Base-by-base conservation (phyloP, 2,797 vertebrate genomes). In the Cyprinodon diabolis region DNA sequence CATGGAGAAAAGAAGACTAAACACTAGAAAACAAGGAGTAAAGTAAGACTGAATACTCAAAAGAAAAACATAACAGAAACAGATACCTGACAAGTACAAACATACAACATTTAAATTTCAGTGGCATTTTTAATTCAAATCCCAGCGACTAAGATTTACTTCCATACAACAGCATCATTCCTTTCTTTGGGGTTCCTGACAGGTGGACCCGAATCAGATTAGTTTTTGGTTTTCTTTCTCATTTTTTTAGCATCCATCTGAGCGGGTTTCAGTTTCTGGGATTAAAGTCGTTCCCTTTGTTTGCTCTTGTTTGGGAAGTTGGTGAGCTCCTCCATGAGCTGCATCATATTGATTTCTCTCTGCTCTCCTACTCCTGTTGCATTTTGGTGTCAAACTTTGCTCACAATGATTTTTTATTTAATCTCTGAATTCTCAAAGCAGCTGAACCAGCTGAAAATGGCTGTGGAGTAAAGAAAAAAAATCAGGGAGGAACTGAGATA, bases 401-500 rank as follows among this genome's bases (percentile, higher is more conserved):
- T 51, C 66, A 19, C 30, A 37, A 35, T 74, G 52, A 63, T 21
- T 55, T 67, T 52, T 52, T 40, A 21, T 21, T 40, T 45, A 65
- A 49, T 66, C 45, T 57, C 56, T 40, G 40, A 81, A 68, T 67
- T 66, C 69, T 74, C 71, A n/a, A 47, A 19, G 45, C 60, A 13
- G 69, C 15, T 48, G 25, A 77, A 66, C 60, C 12, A 56, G 71
- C n/a, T 0, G 10, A 75, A 37, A 65, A 72, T 1, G 51, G 72
- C 70, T 58, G 66, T 76, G 56, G 74, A 68, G 55, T 15, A 57
- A 35, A 30, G 30, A 21, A n/a, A 54, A n/a, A 54, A 54, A 62
- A 69, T 69, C 62, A 57, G 55, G 72, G 78, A 72, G 71, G 81
- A 74, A 78, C 60, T 0, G 77, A 78, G 89, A 86, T 83, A 54